phyloP scores from a whole-genome alignment of 2,888 invertebrate genomes.

The Dynastes hyllus region DNA sequence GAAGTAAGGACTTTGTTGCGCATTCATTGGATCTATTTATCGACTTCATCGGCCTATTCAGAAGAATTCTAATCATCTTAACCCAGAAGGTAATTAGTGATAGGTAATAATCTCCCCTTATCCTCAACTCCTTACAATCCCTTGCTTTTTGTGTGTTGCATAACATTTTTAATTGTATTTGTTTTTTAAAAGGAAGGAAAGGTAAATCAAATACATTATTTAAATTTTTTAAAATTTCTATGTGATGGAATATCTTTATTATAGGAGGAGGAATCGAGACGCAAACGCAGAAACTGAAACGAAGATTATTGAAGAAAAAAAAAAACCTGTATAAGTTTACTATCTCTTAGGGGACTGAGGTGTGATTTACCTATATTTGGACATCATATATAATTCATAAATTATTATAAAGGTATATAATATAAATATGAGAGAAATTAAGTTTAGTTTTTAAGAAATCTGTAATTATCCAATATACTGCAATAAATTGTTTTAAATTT shows the following conservation, averaged over 20 bases:
- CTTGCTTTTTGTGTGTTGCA: background rate
- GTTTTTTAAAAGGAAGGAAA: too few relatives aligned
- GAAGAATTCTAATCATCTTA: conserved; percentile 91
- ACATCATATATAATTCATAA: conserved; percentile 47
- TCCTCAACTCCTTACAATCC: background rate
- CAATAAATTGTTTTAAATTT: conserved; percentile 47
- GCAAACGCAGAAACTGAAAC: conserved; percentile 67
- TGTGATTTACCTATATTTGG: conserved; percentile 46
- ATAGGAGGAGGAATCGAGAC: conserved; percentile 68
- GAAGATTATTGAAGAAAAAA: conserved; percentile 24
- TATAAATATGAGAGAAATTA: conserved; percentile 36
- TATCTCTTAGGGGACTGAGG: conserved; percentile 50
- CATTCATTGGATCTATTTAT: conserved; percentile 96
- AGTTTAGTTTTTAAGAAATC: conserved; percentile 42
- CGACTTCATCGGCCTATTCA: conserved; percentile 95
- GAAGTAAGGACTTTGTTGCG: conserved; percentile 93
- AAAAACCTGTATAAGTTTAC: conserved; percentile 31
- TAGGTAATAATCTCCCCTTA: conserved; percentile 60
- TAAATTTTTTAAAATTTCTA: too few relatives aligned
- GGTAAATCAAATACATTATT: conserved; percentile 36
- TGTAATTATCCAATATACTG: conserved; percentile 41
- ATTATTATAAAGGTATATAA: conserved; percentile 48
- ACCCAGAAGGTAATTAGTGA: conserved; percentile 84
- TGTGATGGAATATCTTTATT: conserved; percentile 1
- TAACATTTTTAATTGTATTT: conserved; percentile 27